Conservation (phyloP, 2,113 vertebrate genomes). For the Dromiciops gliroides region DNA sequence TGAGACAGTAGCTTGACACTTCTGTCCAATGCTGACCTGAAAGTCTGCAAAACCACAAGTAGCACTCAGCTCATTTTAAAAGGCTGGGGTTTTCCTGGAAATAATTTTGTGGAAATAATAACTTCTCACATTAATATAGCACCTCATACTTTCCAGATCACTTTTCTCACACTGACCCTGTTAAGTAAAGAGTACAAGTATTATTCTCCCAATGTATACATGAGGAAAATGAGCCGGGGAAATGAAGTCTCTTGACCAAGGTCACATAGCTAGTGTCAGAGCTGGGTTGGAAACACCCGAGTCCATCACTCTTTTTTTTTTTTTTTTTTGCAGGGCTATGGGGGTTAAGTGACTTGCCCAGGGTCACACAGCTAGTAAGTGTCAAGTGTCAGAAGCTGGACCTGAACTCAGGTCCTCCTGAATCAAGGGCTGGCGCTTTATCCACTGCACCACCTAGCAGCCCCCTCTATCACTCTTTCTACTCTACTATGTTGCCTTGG, state of each 20-base stretch:
- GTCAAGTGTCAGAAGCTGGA: too few species aligned
- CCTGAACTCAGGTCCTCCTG: too few species aligned
- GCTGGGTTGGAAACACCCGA: background rate
- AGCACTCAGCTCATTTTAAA: background rate
- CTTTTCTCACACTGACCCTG: background rate
- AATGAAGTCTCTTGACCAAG: background rate
- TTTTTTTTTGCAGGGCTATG: too few species aligned
- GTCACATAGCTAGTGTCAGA: background rate
- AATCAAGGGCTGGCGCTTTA: too few species aligned
- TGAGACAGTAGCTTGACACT: background rate
- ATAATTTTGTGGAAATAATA: background rate
- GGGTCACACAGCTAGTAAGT: too few species aligned
- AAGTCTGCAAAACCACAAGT: background rate
- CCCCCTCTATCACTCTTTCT: background rate
- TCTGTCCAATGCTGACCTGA: background rate
- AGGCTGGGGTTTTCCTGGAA: background rate
- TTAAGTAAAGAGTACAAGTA: background rate
- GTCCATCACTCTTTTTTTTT: background rate
- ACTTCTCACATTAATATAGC: background rate
- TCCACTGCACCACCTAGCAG: too few species aligned
- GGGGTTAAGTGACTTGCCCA: too few species aligned
- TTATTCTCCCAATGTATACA: background rate
- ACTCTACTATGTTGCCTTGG: background rate
- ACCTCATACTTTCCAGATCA: background rate
- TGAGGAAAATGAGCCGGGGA: background rate